These are phyloP conservation scores for Chrysemys picta DNA, from an alignment of 2,113 vertebrate genomes.

Conservation along the genomic window DNA sequence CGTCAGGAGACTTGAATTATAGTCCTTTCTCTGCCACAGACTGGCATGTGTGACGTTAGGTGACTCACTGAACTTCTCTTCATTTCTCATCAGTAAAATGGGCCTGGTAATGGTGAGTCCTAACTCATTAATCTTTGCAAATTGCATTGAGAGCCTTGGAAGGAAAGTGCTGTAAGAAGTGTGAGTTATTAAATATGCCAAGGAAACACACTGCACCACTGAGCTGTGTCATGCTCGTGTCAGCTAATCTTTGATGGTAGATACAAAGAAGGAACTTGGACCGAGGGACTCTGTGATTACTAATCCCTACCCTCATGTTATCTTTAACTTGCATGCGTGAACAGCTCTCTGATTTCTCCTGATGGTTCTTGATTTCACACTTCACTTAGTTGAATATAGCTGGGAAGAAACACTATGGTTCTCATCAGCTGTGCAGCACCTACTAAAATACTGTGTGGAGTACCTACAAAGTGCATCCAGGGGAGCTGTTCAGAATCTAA, in stretches of 20 bases:
- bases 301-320: background rate
- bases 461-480: background rate
- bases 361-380: background rate
- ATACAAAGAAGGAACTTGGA: rapidly evolving
- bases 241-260: rapidly evolving
- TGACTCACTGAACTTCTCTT: background rate
- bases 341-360: background rate
- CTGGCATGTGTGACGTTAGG: background rate
- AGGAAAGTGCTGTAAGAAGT: background rate
- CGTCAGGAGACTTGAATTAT: background rate
- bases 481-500: background rate
- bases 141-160: background rate
- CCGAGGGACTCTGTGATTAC: background rate
- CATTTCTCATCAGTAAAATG: background rate
- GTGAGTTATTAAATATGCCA: background rate
- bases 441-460: background rate
- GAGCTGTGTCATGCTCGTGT: background rate
- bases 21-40: background rate
- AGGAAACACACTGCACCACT: background rate
- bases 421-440: background rate
- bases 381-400: background rate
- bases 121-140: too few relatives aligned
- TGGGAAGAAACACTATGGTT: background rate
- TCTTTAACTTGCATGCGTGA: background rate
- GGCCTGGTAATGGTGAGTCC: rapidly evolving